Conservation (phyloP, 2,797 vertebrate genomes). For the Syndactyla subalaris region DNA sequence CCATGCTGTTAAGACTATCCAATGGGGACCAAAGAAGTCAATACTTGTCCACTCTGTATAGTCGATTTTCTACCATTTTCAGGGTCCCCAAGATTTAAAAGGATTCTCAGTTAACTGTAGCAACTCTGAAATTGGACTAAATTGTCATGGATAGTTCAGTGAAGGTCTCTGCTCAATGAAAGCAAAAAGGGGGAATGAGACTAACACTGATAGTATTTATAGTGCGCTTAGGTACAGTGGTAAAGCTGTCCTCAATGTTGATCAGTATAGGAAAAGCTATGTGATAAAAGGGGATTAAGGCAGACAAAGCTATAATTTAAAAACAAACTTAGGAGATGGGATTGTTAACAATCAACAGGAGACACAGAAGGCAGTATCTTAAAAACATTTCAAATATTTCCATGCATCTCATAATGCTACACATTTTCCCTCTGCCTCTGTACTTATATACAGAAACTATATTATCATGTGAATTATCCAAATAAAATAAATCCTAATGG, state of each 20-base stretch:
- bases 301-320: not conserved
- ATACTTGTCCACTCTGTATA: not conserved
- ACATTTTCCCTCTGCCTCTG: not conserved
- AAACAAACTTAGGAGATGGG: not conserved
- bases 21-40: not conserved
- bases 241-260: not conserved
- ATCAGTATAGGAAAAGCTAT: not conserved
- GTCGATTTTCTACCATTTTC: not conserved
- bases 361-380: not conserved
- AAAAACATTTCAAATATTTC: not conserved
- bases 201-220: not conserved
- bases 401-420: not conserved
- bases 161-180: not conserved
- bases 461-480: not conserved
- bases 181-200: not conserved
- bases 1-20: not conserved
- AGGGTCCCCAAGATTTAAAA: not conserved
- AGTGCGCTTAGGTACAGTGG: not conserved
- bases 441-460: not conserved
- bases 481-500: not conserved
- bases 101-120: not conserved
- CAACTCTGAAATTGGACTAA: not conserved
- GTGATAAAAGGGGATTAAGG: not conserved
- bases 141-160: not conserved
- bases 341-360: not conserved